Conservation (phyloP, 2,113 vertebrate genomes). For the Chloebia gouldiae region DNA sequence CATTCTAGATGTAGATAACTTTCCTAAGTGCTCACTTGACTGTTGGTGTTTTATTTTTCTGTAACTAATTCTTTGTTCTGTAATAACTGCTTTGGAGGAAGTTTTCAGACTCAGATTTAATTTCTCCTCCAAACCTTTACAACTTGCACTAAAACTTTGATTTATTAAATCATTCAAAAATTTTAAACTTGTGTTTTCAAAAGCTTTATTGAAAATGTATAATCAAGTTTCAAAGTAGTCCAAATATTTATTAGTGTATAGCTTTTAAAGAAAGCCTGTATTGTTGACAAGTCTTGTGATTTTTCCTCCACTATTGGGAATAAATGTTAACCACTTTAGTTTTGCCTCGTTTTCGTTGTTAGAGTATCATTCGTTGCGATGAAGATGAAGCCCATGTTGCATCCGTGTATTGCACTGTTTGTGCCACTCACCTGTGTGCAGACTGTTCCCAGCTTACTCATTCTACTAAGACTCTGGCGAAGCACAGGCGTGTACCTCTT, state of each 20-base stretch:
- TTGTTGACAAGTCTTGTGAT: not conserved
- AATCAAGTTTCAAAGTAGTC: not conserved
- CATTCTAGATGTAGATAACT: not conserved
- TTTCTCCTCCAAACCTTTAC: not conserved
- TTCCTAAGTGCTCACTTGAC: not conserved
- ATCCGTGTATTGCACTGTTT: constrained; percentile 96
- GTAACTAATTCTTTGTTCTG: not conserved
- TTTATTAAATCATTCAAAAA: not conserved
- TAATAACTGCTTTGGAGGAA: not conserved
- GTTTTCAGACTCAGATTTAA: not conserved
- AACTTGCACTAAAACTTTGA: not conserved
- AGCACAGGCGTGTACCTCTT: constrained; percentile 93
- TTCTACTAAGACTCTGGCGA: constrained; percentile 95
- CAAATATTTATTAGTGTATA: not conserved
- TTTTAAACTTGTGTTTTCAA: not conserved
- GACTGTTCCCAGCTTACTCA: constrained; percentile 96
- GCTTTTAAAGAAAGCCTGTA: not conserved
- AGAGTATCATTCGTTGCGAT: constrained; percentile 94
- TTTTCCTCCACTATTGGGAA: not conserved
- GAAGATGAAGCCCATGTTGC: constrained; percentile 95
- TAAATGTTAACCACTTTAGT: not conserved
- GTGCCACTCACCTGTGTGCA: constrained; percentile 93
- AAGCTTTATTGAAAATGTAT: not conserved
- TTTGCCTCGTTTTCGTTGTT: not conserved
- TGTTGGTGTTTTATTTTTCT: not conserved